Evolutionary conservation across 2,113 vertebrate genomes (phyloP).

Genomic region (Neogale vison): DNA sequence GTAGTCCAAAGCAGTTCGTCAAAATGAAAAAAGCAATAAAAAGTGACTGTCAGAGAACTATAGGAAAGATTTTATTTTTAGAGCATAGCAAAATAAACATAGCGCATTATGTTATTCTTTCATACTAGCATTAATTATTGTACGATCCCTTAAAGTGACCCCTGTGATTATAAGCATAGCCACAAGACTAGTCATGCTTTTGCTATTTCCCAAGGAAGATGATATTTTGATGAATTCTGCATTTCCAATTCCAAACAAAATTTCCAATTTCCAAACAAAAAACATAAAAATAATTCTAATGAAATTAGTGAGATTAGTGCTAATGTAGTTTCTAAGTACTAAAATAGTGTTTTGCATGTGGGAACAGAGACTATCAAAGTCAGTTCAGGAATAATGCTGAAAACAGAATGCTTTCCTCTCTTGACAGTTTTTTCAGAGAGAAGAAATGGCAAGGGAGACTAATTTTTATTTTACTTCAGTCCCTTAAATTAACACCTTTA

Average conservation of each 20-base stretch:
- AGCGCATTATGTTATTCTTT: background rate
- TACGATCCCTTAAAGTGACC: background rate
- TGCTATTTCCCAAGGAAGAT: background rate
- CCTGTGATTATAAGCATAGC: background rate
- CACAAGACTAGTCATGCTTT: background rate
- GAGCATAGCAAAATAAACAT: background rate
- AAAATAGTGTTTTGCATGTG: background rate
- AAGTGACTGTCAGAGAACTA: background rate
- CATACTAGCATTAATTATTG: background rate
- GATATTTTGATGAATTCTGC: constrained; percentile 8
- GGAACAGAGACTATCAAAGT: background rate
- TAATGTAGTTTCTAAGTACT: background rate
- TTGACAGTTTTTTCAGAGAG: background rate
- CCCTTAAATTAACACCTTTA: constrained; percentile 34
- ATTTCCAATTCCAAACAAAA: background rate
- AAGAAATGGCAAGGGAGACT: background rate
- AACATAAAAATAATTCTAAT: constrained; percentile 33
- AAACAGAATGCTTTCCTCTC: background rate
- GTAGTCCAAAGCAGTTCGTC: background rate
- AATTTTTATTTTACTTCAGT: background rate
- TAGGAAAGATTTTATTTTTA: background rate
- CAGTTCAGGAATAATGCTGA: background rate
- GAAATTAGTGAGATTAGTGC: background rate
- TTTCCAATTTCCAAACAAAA: background rate
- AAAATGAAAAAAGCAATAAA: background rate